Base-by-base conservation (phyloP, 2,113 vertebrate species). In the Myiagra hebetior region DNA sequence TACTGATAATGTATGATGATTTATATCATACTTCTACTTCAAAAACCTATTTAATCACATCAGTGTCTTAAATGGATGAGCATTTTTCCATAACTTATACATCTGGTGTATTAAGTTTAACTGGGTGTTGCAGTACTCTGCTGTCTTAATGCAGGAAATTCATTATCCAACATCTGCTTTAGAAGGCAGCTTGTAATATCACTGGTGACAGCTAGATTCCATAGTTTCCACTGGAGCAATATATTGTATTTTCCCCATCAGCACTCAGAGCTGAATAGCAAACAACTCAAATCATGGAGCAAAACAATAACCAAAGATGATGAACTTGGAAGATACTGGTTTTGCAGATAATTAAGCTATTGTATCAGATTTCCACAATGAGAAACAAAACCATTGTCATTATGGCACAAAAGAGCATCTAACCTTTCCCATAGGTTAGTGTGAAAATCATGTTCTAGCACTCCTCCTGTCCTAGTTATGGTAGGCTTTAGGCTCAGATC, bases 111-210 rank as follows among this genome's bases (percentile, higher is more conserved):
- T 78, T 96, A 93, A 94, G 77, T 95, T 97, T 68, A 92, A 96
- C 68, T 89, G 76, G 96, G 67, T 65, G 59, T 75, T 96, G 85
- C 86, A 96, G 39, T 89, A 85, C 22, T 96, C 83, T 69, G 69
- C 82, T 94, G 15, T 92, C 89, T 94, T 95, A 97, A 97, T 96
- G 85, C 81, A 96, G 78, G 60, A 97, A 98, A 96, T 96, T 95
- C 74, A 95, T 98, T 96, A 96, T 70, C 78, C 86, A 93, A 41
- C 93, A 97, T 97, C 97, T 98, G 94, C 96, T 97, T 94, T 93
- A 95, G 78, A 97, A 94, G 92, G 74, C 89, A 97, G 62, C 57
- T 72, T 94, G 89, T 95, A 77, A 64, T 95, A 93, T 95, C 95
- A 90, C 63, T 81, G 86, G 89, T 94, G 83, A 96, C 95, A 95